These are phyloP conservation scores for Liolophura sinensis DNA, from an alignment of 1,140 invertebrate genomes.

Conservation along the genomic window DNA sequence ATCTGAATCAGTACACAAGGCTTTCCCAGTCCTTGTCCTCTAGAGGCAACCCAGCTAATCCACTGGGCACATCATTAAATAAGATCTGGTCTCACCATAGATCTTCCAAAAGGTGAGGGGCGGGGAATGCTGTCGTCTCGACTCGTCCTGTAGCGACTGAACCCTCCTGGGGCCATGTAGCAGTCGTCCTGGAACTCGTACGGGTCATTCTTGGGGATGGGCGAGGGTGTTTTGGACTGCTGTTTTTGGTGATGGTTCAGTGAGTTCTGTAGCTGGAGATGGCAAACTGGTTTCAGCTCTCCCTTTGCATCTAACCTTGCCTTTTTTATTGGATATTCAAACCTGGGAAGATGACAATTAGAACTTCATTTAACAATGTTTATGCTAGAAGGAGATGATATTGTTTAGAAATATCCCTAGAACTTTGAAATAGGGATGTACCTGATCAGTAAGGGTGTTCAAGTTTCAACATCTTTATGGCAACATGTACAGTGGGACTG, in stretches of 20 bases:
- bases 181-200: slow-evolving; percentile 56
- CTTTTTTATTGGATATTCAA: slow-evolving; percentile 31
- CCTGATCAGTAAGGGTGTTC: too few species aligned
- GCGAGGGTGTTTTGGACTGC: slow-evolving; percentile 22
- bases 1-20: too few species aligned
- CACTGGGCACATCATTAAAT: too few species aligned
- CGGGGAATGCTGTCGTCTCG: slow-evolving; percentile 41
- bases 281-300: slow-evolving; percentile 1
- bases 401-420: too few species aligned
- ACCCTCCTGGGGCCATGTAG: slow-evolving; percentile 44
- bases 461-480: too few species aligned
- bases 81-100: too few species aligned
- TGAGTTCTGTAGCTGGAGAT: not conserved
- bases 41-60: too few species aligned
- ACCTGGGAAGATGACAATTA: slow-evolving; percentile 25
- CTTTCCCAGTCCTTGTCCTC: too few species aligned
- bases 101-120: slow-evolving; percentile 28
- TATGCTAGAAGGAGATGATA: too few species aligned
- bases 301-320: slow-evolving; percentile 10
- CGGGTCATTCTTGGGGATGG: slow-evolving; percentile 44
- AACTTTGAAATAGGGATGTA: too few species aligned
- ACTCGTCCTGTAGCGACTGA: slow-evolving; percentile 41
- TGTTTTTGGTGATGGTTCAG: not conserved
- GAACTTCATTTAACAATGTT: not conserved
- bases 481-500: too few species aligned